Base-by-base conservation (phyloP, 2,113 vertebrate species). In the Pyrgilauda ruficollis region DNA sequence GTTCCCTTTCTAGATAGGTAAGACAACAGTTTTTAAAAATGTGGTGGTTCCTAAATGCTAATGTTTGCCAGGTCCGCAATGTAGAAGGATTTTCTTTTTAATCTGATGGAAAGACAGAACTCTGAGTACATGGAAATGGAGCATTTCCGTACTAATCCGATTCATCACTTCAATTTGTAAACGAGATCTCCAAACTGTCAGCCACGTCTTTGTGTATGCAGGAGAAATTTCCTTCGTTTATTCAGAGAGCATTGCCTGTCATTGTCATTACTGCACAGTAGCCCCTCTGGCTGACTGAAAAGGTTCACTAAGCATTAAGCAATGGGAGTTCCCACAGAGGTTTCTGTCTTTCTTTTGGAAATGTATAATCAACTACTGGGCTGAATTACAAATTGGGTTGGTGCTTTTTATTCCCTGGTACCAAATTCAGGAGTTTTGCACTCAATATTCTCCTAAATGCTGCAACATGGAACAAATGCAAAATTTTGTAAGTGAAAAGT, bases 281-380 rank as follows among this genome's bases (percentile, higher is more conserved):
- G 97, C 77, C 95, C 96, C 89, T 96, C 91, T 85, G 94, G 85
- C 75, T 89, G 75, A 14, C 86, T 96, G 94, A 97, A 95, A 89
- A 90, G 87, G 84, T 67, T 95, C 80, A n/a, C 81, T 33, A 87
- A 89, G 95, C 93, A 92, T 61, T 84, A 94, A 93, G 87, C 56
- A 6, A 73, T 90, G 85, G 78, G 50, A 94, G 86, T 89, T 90
- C 94, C 89, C 82, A 88, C 80, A 94, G 91, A 88, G n/a, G 85
- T 96, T 95, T 98, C 98, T 97, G 97, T 98, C 97, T 98, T 98
- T 98, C 97, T 97, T 61, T 97, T 97, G 95, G 97, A 97, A 92
- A 95, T 91, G 79, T 96, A 52, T 97, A 97, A 98, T 98, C 97
- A 96, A 84, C 93, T 59, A 86, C 86, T 78, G 91, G 90, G 92